Base-by-base conservation (phyloP, 2,113 vertebrate genomes). In the Alligator mississippiensis region DNA sequence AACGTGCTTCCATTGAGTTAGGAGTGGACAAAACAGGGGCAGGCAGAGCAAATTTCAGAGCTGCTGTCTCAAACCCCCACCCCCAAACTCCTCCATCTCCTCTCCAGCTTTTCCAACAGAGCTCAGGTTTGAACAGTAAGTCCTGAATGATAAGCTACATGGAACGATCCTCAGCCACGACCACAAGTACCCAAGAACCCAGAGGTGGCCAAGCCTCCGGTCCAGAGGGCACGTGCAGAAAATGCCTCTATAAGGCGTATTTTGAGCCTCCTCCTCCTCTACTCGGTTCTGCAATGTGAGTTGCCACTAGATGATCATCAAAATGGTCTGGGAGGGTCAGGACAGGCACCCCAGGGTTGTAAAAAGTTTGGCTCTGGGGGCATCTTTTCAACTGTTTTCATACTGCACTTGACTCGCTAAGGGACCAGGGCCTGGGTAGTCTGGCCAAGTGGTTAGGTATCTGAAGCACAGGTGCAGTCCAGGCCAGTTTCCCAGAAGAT, bases 161-260 rank as follows among this genome's bases (percentile, higher is more conserved):
- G 93, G 92, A 96, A 94, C 82, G 94, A 96, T 92, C 82, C 91
- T 93, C 77, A 93, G 92, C 95, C 93, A 94, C 96, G 93, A 96
- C 91, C 94, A 95, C 93, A 96, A 93, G 91, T 90, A 93, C 75
- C 87, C 90, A 96, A 87, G 93, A 90, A 90, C 95, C 9, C 84
- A 90, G 87, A 93, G 75, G 82, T 89, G 3, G 63, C 95, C 95
- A 94, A 93, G 90, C 88, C 88, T 83, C 62, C 28, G 28, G 27
- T 68, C 30, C 27, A 18, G 94, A 88, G 4, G 9, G 94, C 94
- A 89, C 61, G 86, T 91, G 90, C 86, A 81, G 63, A 16, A 90
- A 92, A 1, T 47, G 47, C 47, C 47, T 47, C 47, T 47, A 2
- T 47, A 47, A 47, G 47, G 47, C 47, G 47, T 9, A 47, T 47